Evolutionary conservation across 2,888 invertebrate species (phyloP).

Genomic region (Atherix ibis): DNA sequence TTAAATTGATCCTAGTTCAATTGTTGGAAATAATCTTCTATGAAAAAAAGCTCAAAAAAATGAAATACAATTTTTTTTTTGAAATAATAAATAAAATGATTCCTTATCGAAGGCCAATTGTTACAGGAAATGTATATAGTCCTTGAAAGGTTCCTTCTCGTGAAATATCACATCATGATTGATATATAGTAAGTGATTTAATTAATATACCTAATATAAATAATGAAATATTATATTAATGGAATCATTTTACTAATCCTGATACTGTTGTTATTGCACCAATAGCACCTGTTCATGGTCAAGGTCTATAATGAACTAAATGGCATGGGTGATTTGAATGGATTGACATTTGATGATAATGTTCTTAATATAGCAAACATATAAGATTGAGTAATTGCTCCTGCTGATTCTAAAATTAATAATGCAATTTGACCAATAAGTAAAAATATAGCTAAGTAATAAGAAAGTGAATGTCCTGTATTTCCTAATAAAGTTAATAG

Average conservation of each 20-base stretch:
- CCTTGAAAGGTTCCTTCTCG: slow-evolving; percentile 50
- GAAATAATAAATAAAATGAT: slow-evolving; percentile 60
- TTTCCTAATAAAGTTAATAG: too few species aligned
- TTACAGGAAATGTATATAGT: too few species aligned
- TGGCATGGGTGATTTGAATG: too few species aligned
- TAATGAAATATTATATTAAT: too few species aligned
- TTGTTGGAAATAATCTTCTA: slow-evolving; percentile 33
- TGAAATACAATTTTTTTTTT: slow-evolving; percentile 44
- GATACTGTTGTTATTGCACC: too few species aligned
- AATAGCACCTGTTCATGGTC: slow-evolving; percentile 46
- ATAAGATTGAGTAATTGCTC: slow-evolving; percentile 43
- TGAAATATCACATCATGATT: slow-evolving; percentile 55
- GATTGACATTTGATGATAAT: slow-evolving; percentile 50
- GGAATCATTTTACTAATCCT: too few species aligned
- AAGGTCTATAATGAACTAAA: slow-evolving; percentile 48
- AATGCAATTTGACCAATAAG: too few species aligned
- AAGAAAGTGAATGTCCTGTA: slow-evolving; percentile 22
- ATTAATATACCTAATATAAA: too few species aligned
- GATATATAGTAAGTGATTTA: slow-evolving; percentile 37
- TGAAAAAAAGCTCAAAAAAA: slow-evolving; percentile 44
- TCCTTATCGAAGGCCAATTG: slow-evolving; percentile 50
- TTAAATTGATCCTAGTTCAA: slow-evolving; percentile 45
- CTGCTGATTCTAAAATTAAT: too few species aligned
- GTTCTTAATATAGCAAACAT: slow-evolving; percentile 46
- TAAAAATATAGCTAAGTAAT: slow-evolving; percentile 40